Base-by-base conservation (phyloP, 1,140 invertebrate genomes). In the Cyclina sinensis region DNA sequence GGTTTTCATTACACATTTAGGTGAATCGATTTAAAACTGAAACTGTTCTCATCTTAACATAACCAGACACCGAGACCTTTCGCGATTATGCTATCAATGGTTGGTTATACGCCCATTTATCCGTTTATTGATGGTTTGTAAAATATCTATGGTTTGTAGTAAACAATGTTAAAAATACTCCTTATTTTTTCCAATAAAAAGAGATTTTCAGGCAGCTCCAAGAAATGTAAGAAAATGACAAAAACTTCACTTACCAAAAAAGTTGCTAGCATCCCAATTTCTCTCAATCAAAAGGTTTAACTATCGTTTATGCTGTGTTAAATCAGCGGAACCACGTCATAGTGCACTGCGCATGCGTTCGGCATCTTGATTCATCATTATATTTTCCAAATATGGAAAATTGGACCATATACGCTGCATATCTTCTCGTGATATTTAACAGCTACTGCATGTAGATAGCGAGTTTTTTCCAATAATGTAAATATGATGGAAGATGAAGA, bases 351-450 rank as follows among this genome's bases (percentile, higher is more conserved):
- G 76, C 76, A 79, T 79, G 76, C 76, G 76, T 30, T 32, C 7
- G 32, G 27, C 24, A 54, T 79, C 76, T 79, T 79, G 76, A 79
- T 79, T 79, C 48, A 79, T 57, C 76, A 57, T 59, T 32, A 54
- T 48, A 48, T 59, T 57, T 79, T 43, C 76, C 76, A 79, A 79
- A 79, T 79, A 79, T 54, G 76, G 76, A 59, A 79, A 59, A 59
- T 79, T 79, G 76, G 76, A 54, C 76, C 54, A 79, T 79, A 57
- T 79, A 48, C 48, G 70, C 70, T 35, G 57, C 57, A 62, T 62
- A 54, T 54, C 51, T 54, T 54, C 51, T 18, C 51, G 51, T 54
- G 51, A 54, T 54, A n/a, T 43, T 43, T 43, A 74, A 74, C 70
- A n/a, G 70, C 39, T 46, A 43, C 21, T 24, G 70, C 70, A 74